Base-by-base conservation (phyloP, 2,888 invertebrate genomes). In the Hedychridium roseum region DNA sequence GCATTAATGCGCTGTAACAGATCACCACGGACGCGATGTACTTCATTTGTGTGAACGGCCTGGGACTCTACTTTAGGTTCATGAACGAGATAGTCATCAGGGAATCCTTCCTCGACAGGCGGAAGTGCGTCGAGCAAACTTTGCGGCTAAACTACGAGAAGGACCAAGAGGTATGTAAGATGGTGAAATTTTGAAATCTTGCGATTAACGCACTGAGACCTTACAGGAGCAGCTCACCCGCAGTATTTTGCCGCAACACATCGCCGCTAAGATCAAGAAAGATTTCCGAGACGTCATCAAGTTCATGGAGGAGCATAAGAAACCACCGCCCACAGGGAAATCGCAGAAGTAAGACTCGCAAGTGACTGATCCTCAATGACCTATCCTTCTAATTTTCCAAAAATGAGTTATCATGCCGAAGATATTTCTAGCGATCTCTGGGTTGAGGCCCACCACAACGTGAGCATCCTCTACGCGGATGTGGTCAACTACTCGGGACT, bases 401-500 rank as follows among this genome's bases (percentile, higher is more conserved):
- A 23, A 6, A 6, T 23, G 9, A 23, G 5, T 23, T 23, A 23
- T 23, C 23, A 23, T n/a, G 27, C 9, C 16, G 9, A 21, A 31
- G n/a, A n/a, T n/a, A n/a, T n/a, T n/a, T n/a, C n/a, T n/a, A 95
- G 95, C 64, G 90, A 93, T 71, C 81, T 94, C 0, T 94, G 94
- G 71, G 89, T 96, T 0, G 91, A 93, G 78, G 88, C 89, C 26
- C 94, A 96, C 72, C 85, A 90, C 11, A 89, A 94, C 71, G 95
- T 96, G 1, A 90, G 92, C 61, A 92, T 96, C 57, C 80, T 96
- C 21, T 96, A 93, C 71, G 95, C 96, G 0, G 96, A 96, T 76
- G 93, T 96, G 34, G 95, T 95, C 0, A 94, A 95, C 79, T 96
- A 94, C 71, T 95, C 95, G 0, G 87, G 88, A 64, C 85, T 94